Base-by-base conservation (phyloP, 1,140 invertebrate species). In the Caenorhabditis tropicalis region DNA sequence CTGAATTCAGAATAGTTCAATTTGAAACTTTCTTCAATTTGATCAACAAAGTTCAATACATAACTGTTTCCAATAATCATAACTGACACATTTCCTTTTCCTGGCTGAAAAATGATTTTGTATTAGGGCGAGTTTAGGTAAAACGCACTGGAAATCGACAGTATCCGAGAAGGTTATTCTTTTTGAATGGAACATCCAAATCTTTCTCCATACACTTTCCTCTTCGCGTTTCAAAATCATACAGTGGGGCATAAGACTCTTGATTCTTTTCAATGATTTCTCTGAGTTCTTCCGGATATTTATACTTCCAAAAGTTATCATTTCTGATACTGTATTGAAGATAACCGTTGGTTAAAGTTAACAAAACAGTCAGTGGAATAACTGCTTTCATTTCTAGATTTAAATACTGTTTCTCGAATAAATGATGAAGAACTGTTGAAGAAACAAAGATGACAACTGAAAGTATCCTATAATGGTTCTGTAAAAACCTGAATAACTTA, bases 381-480 rank as follows among this genome's bases (percentile, higher is more conserved):
- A 82, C 2, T 7, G 21, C 9, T 48, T 31, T 36, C 39, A 7
- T 19, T 15, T 39, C 16, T 19, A 82, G n/a, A 19, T 39, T 70
- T 19, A 58, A 19, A 43, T 82, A 82, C 7, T 15, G 24, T 12
- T 65, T 70, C 43, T 82, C 82, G 24, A 70, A 48, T 7, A 46
- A 0, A 19, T 82, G 82, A 36, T 82, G 82, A 49, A 82, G 58
- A 6, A 82, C 12, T 9, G 70, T 29, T 0, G 82, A 82, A 1
- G 27, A 16, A 2, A 82, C 3, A 2, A 82, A 16, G 6, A 49
- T 82, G 4, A 49, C 2, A 16, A 70, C 58, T 58, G 43, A 49
- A 43, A 82, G 29, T n/a, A n/a, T n/a, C n/a, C n/a, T n/a, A n/a
- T n/a, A n/a, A n/a, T n/a, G n/a, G 33, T 16, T 9, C 21, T 6